Conservation (phyloP, 2,888 invertebrate species). For the Oscheius myriophilus region DNA sequence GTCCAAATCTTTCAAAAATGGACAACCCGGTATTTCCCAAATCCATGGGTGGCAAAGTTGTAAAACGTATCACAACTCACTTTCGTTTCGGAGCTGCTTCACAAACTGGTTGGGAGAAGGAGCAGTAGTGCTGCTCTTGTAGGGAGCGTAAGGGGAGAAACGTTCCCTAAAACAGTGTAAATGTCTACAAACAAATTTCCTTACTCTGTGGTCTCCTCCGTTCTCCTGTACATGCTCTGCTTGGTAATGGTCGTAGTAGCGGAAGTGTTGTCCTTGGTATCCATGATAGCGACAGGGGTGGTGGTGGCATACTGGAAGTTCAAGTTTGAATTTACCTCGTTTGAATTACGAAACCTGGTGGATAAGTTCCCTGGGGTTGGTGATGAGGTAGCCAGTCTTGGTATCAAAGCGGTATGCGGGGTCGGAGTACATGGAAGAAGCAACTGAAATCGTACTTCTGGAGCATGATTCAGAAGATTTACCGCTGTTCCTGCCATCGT, state of each 20-base stretch:
- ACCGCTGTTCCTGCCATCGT: slow-evolving; percentile 23
- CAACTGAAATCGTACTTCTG: slow-evolving; percentile 1
- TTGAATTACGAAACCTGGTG: slow-evolving; percentile 61
- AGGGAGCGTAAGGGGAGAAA: slow-evolving; percentile 62
- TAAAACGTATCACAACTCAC: too few species aligned
- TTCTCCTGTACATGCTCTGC: slow-evolving; percentile 59
- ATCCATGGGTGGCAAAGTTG: too few species aligned
- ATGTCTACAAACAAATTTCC: neutral
- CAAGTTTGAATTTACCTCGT: neutral
- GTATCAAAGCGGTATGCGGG: slow-evolving; percentile 58
- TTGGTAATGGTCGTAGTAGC: slow-evolving; percentile 52
- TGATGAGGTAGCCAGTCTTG: slow-evolving; percentile 64
- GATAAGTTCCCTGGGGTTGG: slow-evolving; percentile 69
- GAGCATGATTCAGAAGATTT: neutral
- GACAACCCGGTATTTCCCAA: too few species aligned
- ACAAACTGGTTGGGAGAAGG: slow-evolving; percentile 66
- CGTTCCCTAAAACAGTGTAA: slow-evolving; percentile 38
- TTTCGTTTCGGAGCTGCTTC: slow-evolving; percentile 67
- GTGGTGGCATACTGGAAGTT: slow-evolving; percentile 63
- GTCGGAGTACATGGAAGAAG: slow-evolving; percentile 48
- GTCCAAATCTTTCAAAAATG: too few species aligned
- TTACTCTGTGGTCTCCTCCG: slow-evolving; percentile 45
- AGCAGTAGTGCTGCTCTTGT: slow-evolving; percentile 51
- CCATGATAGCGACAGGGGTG: slow-evolving; percentile 64
- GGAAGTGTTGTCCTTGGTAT: slow-evolving; percentile 52